These are phyloP conservation scores for Iselma pallidipennis DNA, from an alignment of 2,888 invertebrate species.

Conservation along the genomic window DNA sequence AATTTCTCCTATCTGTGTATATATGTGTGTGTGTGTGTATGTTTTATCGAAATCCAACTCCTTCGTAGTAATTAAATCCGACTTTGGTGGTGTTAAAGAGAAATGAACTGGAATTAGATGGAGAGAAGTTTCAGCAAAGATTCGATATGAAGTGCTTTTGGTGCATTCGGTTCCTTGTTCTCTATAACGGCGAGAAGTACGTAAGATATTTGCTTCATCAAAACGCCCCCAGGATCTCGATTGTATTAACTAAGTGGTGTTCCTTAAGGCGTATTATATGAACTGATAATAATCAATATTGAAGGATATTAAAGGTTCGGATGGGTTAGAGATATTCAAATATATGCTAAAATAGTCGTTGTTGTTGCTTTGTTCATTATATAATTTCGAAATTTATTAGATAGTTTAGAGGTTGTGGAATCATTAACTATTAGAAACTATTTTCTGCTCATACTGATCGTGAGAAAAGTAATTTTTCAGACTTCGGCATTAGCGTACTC, in stretches of 20 bases:
- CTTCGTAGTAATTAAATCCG: constrained; percentile 20
- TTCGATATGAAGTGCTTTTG: constrained; percentile 39
- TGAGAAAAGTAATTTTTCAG: too few species aligned
- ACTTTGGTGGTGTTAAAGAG: neutral
- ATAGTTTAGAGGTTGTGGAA: too few species aligned
- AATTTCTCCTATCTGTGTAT: too few species aligned
- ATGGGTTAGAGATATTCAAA: too few species aligned
- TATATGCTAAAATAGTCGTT: too few species aligned
- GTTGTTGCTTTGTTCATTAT: neutral
- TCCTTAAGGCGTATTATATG: constrained; percentile 40
- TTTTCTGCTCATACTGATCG: too few species aligned
- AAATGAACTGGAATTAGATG: constrained; percentile 18
- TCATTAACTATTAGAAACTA: too few species aligned
- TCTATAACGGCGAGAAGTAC: constrained; percentile 23
- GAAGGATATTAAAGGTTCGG: too few species aligned
- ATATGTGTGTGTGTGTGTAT: too few species aligned
- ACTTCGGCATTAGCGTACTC: too few species aligned
- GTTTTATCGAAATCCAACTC: constrained; percentile 14
- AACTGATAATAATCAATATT: constrained; percentile 40
- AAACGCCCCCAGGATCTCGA: constrained; percentile 31
- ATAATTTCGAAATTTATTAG: too few species aligned
- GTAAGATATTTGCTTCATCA: constrained; percentile 46
- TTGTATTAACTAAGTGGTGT: constrained; percentile 47
- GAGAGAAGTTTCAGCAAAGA: constrained; percentile 6
- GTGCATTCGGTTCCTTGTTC: constrained; percentile 1